A percentile compares a stretch with the other conserved stretches of the same genome.
Conservation (phyloP, 2,888 invertebrate species). For the Metopia argyrocephala region DNA sequence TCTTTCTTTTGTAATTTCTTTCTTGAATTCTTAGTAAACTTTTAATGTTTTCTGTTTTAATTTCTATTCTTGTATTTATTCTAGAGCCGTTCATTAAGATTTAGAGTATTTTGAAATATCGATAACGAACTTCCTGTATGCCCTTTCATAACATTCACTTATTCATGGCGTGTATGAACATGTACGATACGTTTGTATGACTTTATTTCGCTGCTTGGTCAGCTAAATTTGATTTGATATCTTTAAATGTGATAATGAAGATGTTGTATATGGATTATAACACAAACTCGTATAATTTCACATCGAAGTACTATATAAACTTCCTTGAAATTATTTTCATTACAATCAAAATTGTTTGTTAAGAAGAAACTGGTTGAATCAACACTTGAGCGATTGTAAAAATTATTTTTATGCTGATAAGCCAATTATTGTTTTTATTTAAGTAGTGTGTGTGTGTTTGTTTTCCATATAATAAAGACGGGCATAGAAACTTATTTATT, state of each 20-base stretch:
- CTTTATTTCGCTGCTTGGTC: conserved; percentile 44
- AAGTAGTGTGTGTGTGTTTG: too few species aligned
- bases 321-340: conserved; percentile 44
- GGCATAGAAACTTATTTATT: too few species aligned
- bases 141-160: not conserved
- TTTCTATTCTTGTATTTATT: conserved; percentile 44
- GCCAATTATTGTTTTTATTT: not conserved
- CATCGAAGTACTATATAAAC: not conserved
- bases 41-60: conserved; percentile 52
- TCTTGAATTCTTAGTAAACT: conserved; percentile 14
- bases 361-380: not conserved
- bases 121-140: conserved; percentile 67
- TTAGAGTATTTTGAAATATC: conserved; percentile 48
- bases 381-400: not conserved
- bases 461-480: too few species aligned
- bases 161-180: not conserved
- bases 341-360: conserved; percentile 51
- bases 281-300: not conserved
- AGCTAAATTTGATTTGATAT: conserved; percentile 63
- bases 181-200: not conserved
- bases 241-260: not conserved
- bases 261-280: conserved; percentile 19
- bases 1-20: conserved; percentile 56
- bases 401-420: conserved; percentile 21
- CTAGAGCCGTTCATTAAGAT: conserved; percentile 24